Conservation (phyloP, 2,888 invertebrate species). For the Lordiphosa andalusiaca region DNA sequence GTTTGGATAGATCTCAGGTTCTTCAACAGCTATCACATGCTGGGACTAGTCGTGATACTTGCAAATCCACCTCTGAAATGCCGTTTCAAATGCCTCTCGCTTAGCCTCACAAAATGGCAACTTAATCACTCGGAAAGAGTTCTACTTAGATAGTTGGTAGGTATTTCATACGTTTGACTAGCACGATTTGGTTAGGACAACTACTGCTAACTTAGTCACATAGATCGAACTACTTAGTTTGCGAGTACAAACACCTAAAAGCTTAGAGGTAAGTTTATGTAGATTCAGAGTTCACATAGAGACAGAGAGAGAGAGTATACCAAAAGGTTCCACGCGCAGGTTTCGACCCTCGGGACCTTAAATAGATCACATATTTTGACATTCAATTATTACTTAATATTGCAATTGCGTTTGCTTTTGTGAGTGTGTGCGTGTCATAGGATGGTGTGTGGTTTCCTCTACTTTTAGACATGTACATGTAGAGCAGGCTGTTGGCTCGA, state of each 20-base stretch:
- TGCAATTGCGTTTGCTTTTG: slow-evolving; percentile 52
- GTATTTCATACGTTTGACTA: slow-evolving; percentile 56
- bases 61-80: slow-evolving; percentile 25
- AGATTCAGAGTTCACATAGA: slow-evolving; percentile 24
- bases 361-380: slow-evolving; percentile 80
- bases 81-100: slow-evolving; percentile 13
- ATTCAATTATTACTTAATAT: slow-evolving; percentile 76
- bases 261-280: slow-evolving; percentile 39
- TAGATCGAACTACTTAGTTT: slow-evolving; percentile 30
- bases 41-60: slow-evolving; percentile 57
- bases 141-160: slow-evolving; percentile 24
- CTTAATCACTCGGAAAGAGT: slow-evolving; percentile 25
- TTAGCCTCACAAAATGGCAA: slow-evolving; percentile 49
- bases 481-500: slow-evolving; percentile 23
- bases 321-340: slow-evolving; percentile 54
- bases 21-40: slow-evolving; percentile 49
- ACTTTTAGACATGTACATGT: slow-evolving; percentile 47
- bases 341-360: slow-evolving; percentile 72
- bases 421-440: slow-evolving; percentile 2
- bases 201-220: slow-evolving; percentile 22
- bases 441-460: slow-evolving; percentile 20
- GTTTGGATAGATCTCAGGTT: slow-evolving; percentile 21
- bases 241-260: slow-evolving; percentile 32
- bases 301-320: slow-evolving; percentile 37
- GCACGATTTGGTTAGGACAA: slow-evolving; percentile 48